Percentiles rank a stretch among this genome's conserved stretches.
Evolutionary conservation across 2,888 invertebrate species (phyloP).

Genomic region (Malacosoma neustria): DNA sequence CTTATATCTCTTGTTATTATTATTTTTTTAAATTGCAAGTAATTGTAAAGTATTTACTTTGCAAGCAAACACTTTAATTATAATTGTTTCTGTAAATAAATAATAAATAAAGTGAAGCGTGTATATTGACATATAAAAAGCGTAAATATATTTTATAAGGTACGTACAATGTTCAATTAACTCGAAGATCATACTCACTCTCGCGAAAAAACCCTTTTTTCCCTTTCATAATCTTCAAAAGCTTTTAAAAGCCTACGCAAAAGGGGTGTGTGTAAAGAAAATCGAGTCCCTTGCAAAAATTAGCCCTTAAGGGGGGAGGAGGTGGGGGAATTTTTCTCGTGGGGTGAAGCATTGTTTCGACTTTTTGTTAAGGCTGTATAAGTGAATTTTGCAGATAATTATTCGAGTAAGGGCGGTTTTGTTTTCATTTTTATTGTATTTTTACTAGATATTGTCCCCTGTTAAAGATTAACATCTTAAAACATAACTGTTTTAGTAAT

Average conservation of each 20-base stretch:
- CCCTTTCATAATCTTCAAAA: slow-evolving; percentile 40
- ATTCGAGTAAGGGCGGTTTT: slow-evolving; percentile 4
- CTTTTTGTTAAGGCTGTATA: slow-evolving; percentile 45
- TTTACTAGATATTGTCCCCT: no score
- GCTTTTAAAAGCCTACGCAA: slow-evolving; percentile 18
- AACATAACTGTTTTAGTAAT: no score
- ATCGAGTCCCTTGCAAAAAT: slow-evolving; percentile 58
- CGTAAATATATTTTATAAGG: no score
- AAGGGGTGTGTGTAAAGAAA: slow-evolving; percentile 54
- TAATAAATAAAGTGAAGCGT: no score
- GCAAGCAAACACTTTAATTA: no score
- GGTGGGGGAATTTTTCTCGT: slow-evolving; percentile 36
- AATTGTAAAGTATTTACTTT: no score
- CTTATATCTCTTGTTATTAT: no score
- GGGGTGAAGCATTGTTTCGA: slow-evolving; percentile 40
- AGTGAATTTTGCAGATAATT: slow-evolving; percentile 55
- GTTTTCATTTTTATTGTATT: background rate
- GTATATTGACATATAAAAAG: no score
- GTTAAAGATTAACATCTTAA: no score
- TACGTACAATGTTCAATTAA: background rate
- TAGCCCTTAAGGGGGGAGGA: slow-evolving; percentile 27
- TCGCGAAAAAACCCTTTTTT: slow-evolving; percentile 32
- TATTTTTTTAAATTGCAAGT: no score
- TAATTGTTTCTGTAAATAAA: no score
- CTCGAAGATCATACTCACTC: slow-evolving; percentile 19